Base-by-base conservation (phyloP, 2,888 invertebrate genomes). In the Eupeodes luniger region DNA sequence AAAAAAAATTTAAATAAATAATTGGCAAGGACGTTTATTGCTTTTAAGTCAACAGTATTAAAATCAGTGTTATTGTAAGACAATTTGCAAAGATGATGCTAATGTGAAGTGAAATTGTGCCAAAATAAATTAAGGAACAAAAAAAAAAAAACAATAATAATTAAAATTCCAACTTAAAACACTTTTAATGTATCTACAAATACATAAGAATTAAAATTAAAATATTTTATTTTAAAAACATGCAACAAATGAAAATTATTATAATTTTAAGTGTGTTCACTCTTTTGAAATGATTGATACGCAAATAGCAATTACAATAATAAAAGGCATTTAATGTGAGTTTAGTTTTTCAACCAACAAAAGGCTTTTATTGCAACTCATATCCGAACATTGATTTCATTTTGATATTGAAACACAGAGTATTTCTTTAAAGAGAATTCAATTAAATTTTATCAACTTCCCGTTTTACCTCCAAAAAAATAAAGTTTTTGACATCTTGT, bases 11-110 rank as follows among this genome's bases (percentile, higher is more conserved):
- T 27, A 27, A 27, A 3, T 16, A 49, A 72, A 77, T 81, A 85
- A 81, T 85, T 85, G 67, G 74, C 72, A 62, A 51, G 40, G 81
- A 74, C 81, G 67, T 85, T 85, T 74, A 74, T 81, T n/a, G 72
- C 59, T 77, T 81, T 77, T 36, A 66, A 77, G 61, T 66, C 67
- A 78, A 81, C 61, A 61, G 40, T 61, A 61, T 62, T 6, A 19
- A 5, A 3, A 40, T 40, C 6, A 40, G 19, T 40, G 69, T 36
- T 47, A 47, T 66, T 66, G 62, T 69, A 59, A 66, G 57, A 66
- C 66, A 72, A 59, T 72, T 61, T 66, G 40, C 9, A 27, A 12
- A 75, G 76, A 75, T 69, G 40, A 69, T 59, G 49, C 67, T 61
- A 67, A 61, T 81, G 59, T 34, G 59, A 61, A 62, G 64, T 70